Percentiles rank a stretch among this genome's conserved stretches.
These are phyloP conservation scores for Cistogaster globosa DNA, from an alignment of 2,888 invertebrate genomes.

Conservation along the genomic window DNA sequence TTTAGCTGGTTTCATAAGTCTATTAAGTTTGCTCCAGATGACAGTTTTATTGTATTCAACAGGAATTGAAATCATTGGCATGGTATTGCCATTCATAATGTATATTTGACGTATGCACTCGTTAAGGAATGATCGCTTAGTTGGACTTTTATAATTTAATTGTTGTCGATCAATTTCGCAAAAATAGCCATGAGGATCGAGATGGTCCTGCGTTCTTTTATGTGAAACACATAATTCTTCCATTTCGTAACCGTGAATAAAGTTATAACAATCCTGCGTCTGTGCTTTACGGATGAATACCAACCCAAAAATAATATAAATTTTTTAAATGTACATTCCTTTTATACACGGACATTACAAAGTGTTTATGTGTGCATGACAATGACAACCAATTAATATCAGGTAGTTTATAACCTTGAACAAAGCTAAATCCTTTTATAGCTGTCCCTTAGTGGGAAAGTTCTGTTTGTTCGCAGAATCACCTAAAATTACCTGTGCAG, in stretches of 20 bases:
- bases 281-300: conserved; percentile 1
- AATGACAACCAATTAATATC: background rate
- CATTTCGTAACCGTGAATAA: conserved; percentile 19
- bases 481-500: background rate
- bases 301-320: conserved; percentile 16
- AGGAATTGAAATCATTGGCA: conserved; percentile 70
- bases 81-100: conserved; percentile 70
- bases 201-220: conserved; percentile 15
- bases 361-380: background rate
- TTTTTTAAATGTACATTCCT: background rate
- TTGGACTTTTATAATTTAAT: conserved; percentile 73
- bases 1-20: conserved; percentile 71
- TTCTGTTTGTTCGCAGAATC: conserved; percentile 23
- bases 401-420: background rate
- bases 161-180: conserved; percentile 65
- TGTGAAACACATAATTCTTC: conserved; percentile 39
- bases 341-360: background rate
- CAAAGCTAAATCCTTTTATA: conserved; percentile 6
- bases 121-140: conserved; percentile 76
- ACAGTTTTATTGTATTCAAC: conserved; percentile 55
- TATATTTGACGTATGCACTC: conserved; percentile 77
- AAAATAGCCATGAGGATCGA: conserved; percentile 70
- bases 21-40: conserved; percentile 74
- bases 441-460: conserved; percentile 29
- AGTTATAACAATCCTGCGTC: background rate